Percentiles rank a stretch among this genome's conserved stretches.
Conservation (phyloP, 1,140 invertebrate species). For the Sycobia sp. region DNA sequence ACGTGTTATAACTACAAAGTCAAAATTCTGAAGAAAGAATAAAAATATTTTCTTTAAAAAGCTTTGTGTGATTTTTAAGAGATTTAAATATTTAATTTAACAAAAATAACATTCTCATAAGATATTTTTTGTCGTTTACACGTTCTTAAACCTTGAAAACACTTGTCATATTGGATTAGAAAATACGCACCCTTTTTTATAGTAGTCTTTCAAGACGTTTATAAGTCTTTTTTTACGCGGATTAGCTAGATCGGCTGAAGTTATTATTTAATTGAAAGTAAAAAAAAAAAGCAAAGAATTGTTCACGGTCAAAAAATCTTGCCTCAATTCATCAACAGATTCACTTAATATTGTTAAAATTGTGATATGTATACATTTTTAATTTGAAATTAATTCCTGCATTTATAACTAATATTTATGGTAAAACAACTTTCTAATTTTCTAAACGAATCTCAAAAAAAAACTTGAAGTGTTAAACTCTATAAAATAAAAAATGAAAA, state of each 20-base stretch:
- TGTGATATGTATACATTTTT: constrained; percentile 1
- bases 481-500: constrained; percentile 12
- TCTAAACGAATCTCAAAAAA: constrained; percentile 15
- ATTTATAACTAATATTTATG: constrained; percentile 11
- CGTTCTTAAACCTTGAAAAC: constrained; percentile 12
- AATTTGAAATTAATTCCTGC: constrained; percentile 13
- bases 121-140: constrained; percentile 5
- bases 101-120: constrained; percentile 21
- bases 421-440: constrained; percentile 11
- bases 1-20: constrained; percentile 34
- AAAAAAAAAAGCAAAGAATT: constrained; percentile 17
- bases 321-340: constrained; percentile 6
- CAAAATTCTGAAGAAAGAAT: too few species aligned
- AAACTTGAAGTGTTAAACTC: constrained; percentile 6
- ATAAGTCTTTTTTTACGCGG: constrained; percentile 33
- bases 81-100: background rate
- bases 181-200: constrained; percentile 20
- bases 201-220: constrained; percentile 38
- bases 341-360: constrained; percentile 8
- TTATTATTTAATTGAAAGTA: constrained; percentile 44
- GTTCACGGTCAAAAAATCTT: constrained; percentile 22
- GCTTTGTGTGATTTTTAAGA: too few species aligned
- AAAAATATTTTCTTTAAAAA: too few species aligned
- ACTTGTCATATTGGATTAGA: constrained; percentile 4
- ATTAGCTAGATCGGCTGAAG: constrained; percentile 36